A percentile compares a stretch with the other conserved stretches of the same genome.
Conservation (phyloP, 2,888 invertebrate species). For the Nomada fucata region DNA sequence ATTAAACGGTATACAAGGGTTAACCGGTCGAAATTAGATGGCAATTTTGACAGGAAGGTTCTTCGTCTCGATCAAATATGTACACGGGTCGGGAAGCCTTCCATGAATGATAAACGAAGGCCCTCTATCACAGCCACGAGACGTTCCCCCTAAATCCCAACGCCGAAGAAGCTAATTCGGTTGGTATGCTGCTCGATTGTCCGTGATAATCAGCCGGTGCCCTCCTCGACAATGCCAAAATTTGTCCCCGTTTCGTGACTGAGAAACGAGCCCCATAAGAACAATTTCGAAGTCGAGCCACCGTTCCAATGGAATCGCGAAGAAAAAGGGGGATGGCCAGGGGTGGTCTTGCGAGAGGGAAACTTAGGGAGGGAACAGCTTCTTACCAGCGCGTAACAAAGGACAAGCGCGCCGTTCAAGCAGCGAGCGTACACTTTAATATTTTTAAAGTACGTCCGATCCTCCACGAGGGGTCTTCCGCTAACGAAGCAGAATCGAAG, state of each 20-base stretch:
- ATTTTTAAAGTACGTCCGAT: constrained; percentile 70
- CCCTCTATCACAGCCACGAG: constrained; percentile 23
- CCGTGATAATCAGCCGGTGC: constrained; percentile 41
- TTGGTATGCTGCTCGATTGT: constrained; percentile 36
- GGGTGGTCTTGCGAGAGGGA: background rate
- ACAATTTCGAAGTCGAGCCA: constrained; percentile 7
- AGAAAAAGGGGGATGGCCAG: background rate
- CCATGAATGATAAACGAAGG: constrained; percentile 58
- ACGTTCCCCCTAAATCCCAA: constrained; percentile 34
- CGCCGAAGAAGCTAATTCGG: constrained; percentile 50
- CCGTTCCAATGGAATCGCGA: constrained; percentile 3
- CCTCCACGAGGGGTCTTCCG: constrained; percentile 62
- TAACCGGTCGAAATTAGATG: constrained; percentile 40
- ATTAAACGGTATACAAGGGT: no score
- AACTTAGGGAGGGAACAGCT: constrained; percentile 44
- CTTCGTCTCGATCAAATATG: constrained; percentile 50
- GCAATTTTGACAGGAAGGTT: constrained; percentile 42
- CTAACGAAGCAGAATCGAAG: constrained; percentile 70
- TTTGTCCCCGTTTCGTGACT: constrained; percentile 30
- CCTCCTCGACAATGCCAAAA: constrained; percentile 14
- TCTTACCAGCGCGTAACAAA: constrained; percentile 66
- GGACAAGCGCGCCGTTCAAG: constrained; percentile 53
- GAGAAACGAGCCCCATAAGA: constrained; percentile 1
- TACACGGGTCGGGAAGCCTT: constrained; percentile 40
- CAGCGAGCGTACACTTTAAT: constrained; percentile 63